These are phyloP conservation scores for Pectinophora gossypiella DNA, from an alignment of 1,140 invertebrate genomes.

Conservation along the genomic window DNA sequence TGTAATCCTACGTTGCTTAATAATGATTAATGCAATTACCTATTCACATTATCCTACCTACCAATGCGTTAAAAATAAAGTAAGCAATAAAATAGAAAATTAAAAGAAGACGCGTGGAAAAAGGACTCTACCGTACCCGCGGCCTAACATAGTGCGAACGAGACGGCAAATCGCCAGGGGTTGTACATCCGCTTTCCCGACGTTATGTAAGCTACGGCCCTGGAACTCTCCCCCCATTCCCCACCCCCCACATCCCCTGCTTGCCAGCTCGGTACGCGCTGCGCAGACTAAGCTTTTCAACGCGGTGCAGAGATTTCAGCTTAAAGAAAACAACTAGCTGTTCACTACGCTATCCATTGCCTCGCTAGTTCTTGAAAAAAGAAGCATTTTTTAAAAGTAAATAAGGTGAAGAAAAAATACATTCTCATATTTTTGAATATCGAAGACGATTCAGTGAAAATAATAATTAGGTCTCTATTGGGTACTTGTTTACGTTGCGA, in stretches of 20 bases:
- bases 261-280: constrained; percentile 15
- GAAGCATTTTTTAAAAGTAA: too few relatives aligned
- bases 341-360: background rate
- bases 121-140: constrained; percentile 13
- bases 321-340: background rate
- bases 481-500: too few relatives aligned
- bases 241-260: constrained; percentile 21
- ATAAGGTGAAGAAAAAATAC: too few relatives aligned
- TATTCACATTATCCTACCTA: background rate
- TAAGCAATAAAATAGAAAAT: too few relatives aligned
- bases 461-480: too few relatives aligned
- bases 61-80: background rate
- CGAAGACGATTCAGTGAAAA: too few relatives aligned
- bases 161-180: constrained; percentile 40
- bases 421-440: too few relatives aligned
- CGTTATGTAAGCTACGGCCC: constrained; percentile 67
- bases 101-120: constrained; percentile 22
- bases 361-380: too few relatives aligned
- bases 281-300: background rate
- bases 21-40: background rate
- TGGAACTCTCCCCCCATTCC: constrained; percentile 47
- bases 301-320: background rate
- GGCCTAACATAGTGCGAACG: constrained; percentile 43
- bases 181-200: constrained; percentile 60
- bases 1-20: too few relatives aligned